These are phyloP conservation scores for Meteorus sp. DNA, from an alignment of 1,140 invertebrate species.

Conservation along the genomic window DNA sequence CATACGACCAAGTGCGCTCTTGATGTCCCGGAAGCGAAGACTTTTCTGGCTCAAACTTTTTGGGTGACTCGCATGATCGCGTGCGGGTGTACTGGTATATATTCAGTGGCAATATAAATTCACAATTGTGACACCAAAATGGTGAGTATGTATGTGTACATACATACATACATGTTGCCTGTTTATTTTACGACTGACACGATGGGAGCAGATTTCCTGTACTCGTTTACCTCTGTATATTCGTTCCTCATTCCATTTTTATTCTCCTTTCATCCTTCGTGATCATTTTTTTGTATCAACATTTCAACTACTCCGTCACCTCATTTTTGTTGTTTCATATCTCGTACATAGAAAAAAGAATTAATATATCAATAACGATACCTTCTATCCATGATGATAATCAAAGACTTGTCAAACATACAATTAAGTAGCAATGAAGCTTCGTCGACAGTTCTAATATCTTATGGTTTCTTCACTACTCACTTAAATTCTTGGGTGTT, in stretches of 20 bases:
- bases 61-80: background rate
- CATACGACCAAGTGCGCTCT: no score
- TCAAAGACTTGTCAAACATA: no score
- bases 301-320: background rate
- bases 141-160: conserved; percentile 4
- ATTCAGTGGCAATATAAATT: conserved; percentile 4
- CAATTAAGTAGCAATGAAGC: no score
- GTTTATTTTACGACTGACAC: background rate
- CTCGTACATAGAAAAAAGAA: background rate
- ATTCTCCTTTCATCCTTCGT: background rate
- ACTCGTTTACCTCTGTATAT: background rate
- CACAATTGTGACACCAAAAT: background rate
- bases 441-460: no score
- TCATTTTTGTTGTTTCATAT: background rate
- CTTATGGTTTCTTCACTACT: no score
- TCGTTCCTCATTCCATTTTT: background rate
- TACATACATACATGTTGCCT: no score
- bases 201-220: background rate
- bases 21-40: no score
- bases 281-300: background rate
- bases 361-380: background rate
- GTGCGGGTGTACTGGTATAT: background rate
- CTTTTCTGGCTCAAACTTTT: background rate
- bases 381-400: no score
- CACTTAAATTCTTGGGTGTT: no score